Conservation (phyloP, 1,140 invertebrate genomes). For the Heliconius himera region DNA sequence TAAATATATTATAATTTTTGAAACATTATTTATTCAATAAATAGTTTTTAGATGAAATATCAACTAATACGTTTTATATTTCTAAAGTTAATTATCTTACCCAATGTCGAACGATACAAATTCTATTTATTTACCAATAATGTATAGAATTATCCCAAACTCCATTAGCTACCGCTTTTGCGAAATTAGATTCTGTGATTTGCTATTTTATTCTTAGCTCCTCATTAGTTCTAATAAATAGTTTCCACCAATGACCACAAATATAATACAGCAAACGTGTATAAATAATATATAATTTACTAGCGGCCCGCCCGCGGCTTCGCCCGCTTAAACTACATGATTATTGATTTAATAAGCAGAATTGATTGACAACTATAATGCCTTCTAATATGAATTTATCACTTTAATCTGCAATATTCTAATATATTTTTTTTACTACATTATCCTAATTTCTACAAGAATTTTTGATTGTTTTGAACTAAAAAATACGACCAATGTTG, state of each 20-base stretch:
- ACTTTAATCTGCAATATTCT: too few species aligned
- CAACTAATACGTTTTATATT: background rate
- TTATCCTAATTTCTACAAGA: too few species aligned
- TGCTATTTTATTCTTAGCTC: slow-evolving; percentile 33
- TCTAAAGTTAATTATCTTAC: background rate
- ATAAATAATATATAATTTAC: too few species aligned
- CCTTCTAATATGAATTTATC: too few species aligned
- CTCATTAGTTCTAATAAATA: slow-evolving; percentile 48
- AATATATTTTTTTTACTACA: too few species aligned
- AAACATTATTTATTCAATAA: background rate
- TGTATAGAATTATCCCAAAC: slow-evolving; percentile 23
- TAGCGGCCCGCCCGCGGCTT: too few species aligned
- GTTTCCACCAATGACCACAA: slow-evolving; percentile 46
- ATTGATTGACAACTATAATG: too few species aligned
- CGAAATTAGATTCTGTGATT: slow-evolving; percentile 35
- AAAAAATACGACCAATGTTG: too few species aligned
- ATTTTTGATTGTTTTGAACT: too few species aligned
- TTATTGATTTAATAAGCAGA: too few species aligned
- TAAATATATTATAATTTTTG: background rate
- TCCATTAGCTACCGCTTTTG: slow-evolving; percentile 28
- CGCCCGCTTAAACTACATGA: too few species aligned
- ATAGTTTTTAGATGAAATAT: background rate
- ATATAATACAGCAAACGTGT: slow-evolving; percentile 19
- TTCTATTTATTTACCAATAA: slow-evolving; percentile 18
- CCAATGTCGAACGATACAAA: background rate